Base-by-base conservation (phyloP, 2,113 vertebrate species). In the Corythaeola cristata region DNA sequence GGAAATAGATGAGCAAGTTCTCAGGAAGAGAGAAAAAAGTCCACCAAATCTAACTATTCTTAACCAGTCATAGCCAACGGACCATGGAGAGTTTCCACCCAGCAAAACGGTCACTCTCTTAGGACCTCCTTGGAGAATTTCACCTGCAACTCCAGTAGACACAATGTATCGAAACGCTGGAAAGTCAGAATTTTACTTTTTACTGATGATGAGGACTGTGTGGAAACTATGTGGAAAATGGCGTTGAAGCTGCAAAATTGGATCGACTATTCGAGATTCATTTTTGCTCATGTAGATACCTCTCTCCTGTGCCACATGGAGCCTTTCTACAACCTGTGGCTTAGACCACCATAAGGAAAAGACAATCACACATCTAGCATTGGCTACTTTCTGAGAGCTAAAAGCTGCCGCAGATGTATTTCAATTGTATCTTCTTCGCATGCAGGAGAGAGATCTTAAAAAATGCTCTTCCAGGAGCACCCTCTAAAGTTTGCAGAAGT, bases 91-190 rank as follows among this genome's bases (percentile, higher is more conserved):
- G 0, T 44, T 69, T 77, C 20, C 9, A 9, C 8, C 3, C 2
- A 15, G 5, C 8, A 44, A 11, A 52, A 8, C 28, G 3, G 7
- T 53, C 2, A 55, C 18, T 47, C 3, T 37, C 8, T 39, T 27
- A 6, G 5, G 28, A 50, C 1, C 3, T 50, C 14, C 26, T 24
- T 21, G 16, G 9, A 90, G 17, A 63, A 47, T 44, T 72, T 59
- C 21, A 41, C 11, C 15, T 37, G 12, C 3, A n/a, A 8, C 9
- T 45, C 8, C 37, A n/a, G 22, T 2, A 60, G 39, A 56, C 14
- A 7, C 15, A 47, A 13, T 0, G 0, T 10, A 5, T 1, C 50
- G 4, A 60, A 87, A 26, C 3, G 26, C 30, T 71, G 59, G 20
- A 69, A 88, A 60, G 10, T 4, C n/a, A 49, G 37, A 82, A 37